Evolutionary conservation across 1,140 invertebrate genomes (phyloP).

Genomic region (Drosophila albomicans): DNA sequence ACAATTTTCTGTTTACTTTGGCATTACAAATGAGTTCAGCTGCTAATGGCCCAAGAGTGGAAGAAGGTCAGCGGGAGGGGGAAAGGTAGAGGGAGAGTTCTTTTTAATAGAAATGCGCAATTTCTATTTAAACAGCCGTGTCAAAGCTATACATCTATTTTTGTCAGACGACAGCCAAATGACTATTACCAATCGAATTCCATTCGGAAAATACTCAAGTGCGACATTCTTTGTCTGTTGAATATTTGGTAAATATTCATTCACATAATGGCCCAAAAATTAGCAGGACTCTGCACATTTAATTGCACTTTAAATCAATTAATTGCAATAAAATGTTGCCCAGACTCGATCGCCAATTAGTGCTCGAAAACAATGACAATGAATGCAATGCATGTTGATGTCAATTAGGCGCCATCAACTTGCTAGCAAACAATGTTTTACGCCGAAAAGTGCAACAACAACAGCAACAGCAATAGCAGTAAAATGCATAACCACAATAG

Average conservation of each 20-base stretch:
- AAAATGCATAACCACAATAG: conserved; percentile 21
- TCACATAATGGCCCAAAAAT: not conserved
- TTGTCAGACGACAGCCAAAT: conserved; percentile 20
- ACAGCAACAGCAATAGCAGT: conserved; percentile 27
- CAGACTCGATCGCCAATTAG: conserved; percentile 37
- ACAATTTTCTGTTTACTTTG: conserved; percentile 59
- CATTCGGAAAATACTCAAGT: conserved; percentile 19
- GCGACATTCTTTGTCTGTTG: conserved; percentile 5
- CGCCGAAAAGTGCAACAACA: conserved; percentile 33
- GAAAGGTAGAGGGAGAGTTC: not conserved
- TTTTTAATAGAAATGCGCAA: conserved; percentile 60
- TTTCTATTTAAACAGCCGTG: conserved; percentile 77
- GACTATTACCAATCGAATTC: conserved; percentile 16
- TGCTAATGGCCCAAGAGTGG: conserved; percentile 41
- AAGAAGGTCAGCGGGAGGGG: conserved; percentile 9
- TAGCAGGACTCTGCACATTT: conserved; percentile 27
- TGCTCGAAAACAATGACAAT: conserved; percentile 46
- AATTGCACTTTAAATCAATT: conserved; percentile 63
- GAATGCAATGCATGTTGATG: conserved; percentile 36
- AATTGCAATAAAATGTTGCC: conserved; percentile 32
- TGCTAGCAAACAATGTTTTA: conserved; percentile 48
- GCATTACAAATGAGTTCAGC: conserved; percentile 62
- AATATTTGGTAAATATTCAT: not conserved
- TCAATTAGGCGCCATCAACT: conserved; percentile 52
- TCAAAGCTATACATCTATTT: conserved; percentile 52